phyloP scores from a whole-genome alignment of 2,113 vertebrate species.

The Paracanthobrama guichenoti region DNA sequence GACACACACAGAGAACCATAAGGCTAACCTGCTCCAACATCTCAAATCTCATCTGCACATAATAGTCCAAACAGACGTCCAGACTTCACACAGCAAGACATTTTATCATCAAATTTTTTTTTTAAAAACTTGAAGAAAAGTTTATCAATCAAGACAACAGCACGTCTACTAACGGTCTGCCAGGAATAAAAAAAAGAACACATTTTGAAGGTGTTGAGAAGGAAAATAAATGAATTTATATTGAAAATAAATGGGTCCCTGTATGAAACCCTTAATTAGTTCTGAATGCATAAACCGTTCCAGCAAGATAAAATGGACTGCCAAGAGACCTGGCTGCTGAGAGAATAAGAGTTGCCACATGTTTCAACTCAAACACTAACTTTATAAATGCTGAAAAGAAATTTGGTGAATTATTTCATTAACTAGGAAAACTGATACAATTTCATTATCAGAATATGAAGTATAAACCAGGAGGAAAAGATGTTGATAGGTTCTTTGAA shows the following conservation, averaged over 20 bases:
- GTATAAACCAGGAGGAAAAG: not conserved
- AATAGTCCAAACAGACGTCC: not conserved
- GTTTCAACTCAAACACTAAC: conserved; percentile 11
- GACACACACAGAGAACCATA: conserved; percentile 9
- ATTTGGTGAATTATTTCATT: not conserved
- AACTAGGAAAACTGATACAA: not conserved
- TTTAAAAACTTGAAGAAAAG: not conserved
- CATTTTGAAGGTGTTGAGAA: not conserved
- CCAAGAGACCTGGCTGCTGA: not conserved
- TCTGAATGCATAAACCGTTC: conserved; percentile 32
- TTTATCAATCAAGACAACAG: not conserved
- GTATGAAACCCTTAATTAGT: conserved; percentile 27
- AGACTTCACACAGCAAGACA: conserved; percentile 4
- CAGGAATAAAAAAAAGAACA: not conserved
- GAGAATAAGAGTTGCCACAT: conserved; percentile 1
- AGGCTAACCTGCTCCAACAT: not conserved
- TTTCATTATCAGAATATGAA: conserved; percentile 9
- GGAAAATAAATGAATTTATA: not conserved
- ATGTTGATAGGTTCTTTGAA: conserved; percentile 9
- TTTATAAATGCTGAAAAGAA: not conserved
- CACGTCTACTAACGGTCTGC: not conserved
- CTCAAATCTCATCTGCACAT: conserved; percentile 14
- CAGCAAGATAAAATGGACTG: conserved; percentile 22
- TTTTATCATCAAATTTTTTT: not conserved
- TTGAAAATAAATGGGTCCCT: conserved; percentile 34